These are phyloP conservation scores for Aphelenchoides avenae DNA, from an alignment of 1,140 invertebrate species.

Conservation along the genomic window DNA sequence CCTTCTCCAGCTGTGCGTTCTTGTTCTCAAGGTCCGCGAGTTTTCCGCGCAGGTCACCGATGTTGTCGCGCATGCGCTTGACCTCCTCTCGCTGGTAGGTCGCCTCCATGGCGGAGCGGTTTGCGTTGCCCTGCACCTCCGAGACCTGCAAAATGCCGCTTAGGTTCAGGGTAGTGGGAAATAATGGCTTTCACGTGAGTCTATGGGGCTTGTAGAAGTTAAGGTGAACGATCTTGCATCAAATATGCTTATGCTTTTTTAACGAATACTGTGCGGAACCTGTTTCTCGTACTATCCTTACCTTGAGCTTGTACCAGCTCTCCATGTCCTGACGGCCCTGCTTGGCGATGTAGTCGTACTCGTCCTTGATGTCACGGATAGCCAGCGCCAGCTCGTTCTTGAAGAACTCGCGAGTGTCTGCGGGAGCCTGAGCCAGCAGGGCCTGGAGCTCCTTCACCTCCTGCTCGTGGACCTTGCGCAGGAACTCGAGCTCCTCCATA, in stretches of 20 bases:
- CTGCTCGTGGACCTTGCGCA: constrained; percentile 68
- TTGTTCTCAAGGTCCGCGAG: constrained; percentile 63
- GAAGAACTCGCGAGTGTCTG: constrained; percentile 59
- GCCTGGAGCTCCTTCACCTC: constrained; percentile 65
- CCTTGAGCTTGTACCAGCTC: constrained; percentile 59
- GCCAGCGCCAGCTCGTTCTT: constrained; percentile 64
- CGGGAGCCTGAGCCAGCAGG: constrained; percentile 61
- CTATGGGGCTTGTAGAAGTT: background rate
- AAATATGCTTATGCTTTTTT: background rate
- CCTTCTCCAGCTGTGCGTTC: constrained; percentile 63
- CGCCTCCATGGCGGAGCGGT: constrained; percentile 63
- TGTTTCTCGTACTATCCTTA: constrained; percentile 19
- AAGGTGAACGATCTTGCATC: background rate
- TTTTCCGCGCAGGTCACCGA: constrained; percentile 61
- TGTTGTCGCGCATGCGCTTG: constrained; percentile 62
- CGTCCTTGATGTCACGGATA: constrained; percentile 64
- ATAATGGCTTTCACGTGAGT: background rate
- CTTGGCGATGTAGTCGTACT: constrained; percentile 64
- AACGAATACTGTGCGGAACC: background rate
- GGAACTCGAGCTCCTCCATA: constrained; percentile 78
- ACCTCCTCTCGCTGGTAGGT: constrained; percentile 63
- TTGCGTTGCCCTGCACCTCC: constrained; percentile 64
- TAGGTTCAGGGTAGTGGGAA: constrained; percentile 1
- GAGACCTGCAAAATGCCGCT: constrained; percentile 44
- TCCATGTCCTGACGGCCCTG: constrained; percentile 61